Percentiles rank a stretch among this genome's conserved stretches.
Conservation (phyloP, 2,888 invertebrate species). For the Taenaris catops region DNA sequence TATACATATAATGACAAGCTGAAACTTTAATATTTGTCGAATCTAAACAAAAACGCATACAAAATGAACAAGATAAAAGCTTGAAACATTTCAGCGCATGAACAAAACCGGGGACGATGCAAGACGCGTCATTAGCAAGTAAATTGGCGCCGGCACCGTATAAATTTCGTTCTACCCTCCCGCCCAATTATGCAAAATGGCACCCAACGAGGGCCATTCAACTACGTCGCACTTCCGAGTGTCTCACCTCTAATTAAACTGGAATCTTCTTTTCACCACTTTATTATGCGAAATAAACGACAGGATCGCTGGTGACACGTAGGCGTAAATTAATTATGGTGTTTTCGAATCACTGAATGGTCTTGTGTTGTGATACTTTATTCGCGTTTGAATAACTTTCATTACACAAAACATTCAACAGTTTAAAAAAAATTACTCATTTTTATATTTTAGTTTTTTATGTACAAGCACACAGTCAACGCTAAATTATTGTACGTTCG, state of each 20-base stretch:
- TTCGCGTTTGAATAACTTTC: conserved; percentile 1
- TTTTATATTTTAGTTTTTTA: no score
- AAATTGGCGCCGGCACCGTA: conserved; percentile 74
- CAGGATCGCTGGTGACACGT: conserved; percentile 40
- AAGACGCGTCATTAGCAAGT: conserved; percentile 77
- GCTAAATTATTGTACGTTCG: no score
- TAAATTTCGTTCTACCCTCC: conserved; percentile 74
- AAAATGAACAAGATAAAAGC: conserved; percentile 22
- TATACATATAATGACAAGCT: no score
- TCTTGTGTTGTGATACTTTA: conserved; percentile 22
- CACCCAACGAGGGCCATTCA: conserved; percentile 73
- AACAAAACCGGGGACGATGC: conserved; percentile 49
- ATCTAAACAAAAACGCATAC: conserved; percentile 18
- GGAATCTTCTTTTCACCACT: conserved; percentile 72
- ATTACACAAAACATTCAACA: no score
- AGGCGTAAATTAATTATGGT: conserved; percentile 47
- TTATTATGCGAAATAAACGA: conserved; percentile 74
- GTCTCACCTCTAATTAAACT: conserved; percentile 78
- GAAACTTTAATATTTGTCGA: conserved; percentile 6
- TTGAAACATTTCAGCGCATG: conserved; percentile 18
- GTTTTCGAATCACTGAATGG: conserved; percentile 29
- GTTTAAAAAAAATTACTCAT: neutral
- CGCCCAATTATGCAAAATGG: conserved; percentile 80
- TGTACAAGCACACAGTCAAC: no score
- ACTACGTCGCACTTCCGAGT: conserved; percentile 65